Percentiles rank a stretch among this genome's conserved stretches.
phyloP scores from a whole-genome alignment of 2,113 vertebrate genomes.

The Sylvia atricapilla region DNA sequence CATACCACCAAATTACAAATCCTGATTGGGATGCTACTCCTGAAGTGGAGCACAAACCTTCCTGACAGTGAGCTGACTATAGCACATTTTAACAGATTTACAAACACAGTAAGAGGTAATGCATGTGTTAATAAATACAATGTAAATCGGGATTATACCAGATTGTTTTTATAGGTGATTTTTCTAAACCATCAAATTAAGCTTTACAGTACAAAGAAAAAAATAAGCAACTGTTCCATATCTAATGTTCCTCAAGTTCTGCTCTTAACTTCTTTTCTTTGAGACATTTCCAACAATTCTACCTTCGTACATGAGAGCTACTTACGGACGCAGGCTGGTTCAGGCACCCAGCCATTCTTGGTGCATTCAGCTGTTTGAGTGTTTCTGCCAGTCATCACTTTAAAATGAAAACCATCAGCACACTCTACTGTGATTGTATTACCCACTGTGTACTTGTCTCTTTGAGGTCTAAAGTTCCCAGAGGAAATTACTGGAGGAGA shows the following conservation, averaged over 20 bases:
- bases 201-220: background rate
- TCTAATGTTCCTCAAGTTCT: background rate
- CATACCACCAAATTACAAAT: background rate
- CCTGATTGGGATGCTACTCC: background rate
- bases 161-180: background rate
- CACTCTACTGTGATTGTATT: slow-evolving; percentile 5
- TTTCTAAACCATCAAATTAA: background rate
- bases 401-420: background rate
- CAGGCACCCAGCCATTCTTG: slow-evolving; percentile 49
- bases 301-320: background rate
- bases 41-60: background rate
- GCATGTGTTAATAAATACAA: background rate
- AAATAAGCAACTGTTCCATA: background rate
- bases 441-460: background rate
- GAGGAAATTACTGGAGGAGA: slow-evolving; percentile 35
- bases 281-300: background rate
- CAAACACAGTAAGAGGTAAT: background rate
- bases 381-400: accelerated
- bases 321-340: slow-evolving; percentile 66
- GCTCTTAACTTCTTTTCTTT: background rate
- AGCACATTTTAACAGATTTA: background rate
- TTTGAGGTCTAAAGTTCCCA: slow-evolving; percentile 8
- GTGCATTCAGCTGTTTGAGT: slow-evolving; percentile 27
- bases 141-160: background rate
- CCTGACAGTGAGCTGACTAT: background rate